phyloP scores from a whole-genome alignment of 2,888 invertebrate genomes.

The Drosophila austrosaltans region DNA sequence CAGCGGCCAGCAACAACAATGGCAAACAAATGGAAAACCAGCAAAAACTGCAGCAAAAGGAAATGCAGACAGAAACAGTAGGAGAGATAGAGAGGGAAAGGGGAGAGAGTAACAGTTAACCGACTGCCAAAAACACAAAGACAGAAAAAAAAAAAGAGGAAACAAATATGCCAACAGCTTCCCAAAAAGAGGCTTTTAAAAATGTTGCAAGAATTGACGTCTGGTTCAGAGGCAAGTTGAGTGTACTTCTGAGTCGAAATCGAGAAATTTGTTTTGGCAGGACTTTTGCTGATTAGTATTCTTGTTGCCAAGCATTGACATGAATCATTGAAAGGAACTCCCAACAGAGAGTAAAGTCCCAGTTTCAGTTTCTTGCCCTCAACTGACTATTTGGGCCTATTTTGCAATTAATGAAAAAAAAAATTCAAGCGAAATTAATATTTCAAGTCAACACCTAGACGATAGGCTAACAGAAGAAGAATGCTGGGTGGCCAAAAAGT shows the following conservation, averaged over 20 bases:
- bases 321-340: slow-evolving; percentile 1
- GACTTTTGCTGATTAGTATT: slow-evolving; percentile 9
- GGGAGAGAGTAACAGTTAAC: slow-evolving; percentile 34
- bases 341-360: slow-evolving; percentile 57
- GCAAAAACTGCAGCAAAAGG: slow-evolving; percentile 51
- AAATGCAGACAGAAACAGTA: slow-evolving; percentile 53
- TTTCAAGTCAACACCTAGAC: slow-evolving; percentile 57
- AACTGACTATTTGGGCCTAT: slow-evolving; percentile 46
- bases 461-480: slow-evolving; percentile 5
- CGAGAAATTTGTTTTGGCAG: slow-evolving; percentile 3
- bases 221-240: too few species aligned
- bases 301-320: slow-evolving; percentile 2
- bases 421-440: slow-evolving; percentile 62
- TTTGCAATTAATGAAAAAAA: slow-evolving; percentile 69
- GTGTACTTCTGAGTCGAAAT: background rate
- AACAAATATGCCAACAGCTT: slow-evolving; percentile 7
- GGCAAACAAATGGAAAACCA: slow-evolving; percentile 28
- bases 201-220: background rate
- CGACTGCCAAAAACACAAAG: slow-evolving; percentile 4
- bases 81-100: slow-evolving; percentile 32
- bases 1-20: slow-evolving; percentile 23
- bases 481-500: background rate
- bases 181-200: background rate
- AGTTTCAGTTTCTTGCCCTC: slow-evolving; percentile 25
- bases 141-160: background rate